Conservation (phyloP, 2,888 invertebrate species). For the Scaptomyza parva region DNA sequence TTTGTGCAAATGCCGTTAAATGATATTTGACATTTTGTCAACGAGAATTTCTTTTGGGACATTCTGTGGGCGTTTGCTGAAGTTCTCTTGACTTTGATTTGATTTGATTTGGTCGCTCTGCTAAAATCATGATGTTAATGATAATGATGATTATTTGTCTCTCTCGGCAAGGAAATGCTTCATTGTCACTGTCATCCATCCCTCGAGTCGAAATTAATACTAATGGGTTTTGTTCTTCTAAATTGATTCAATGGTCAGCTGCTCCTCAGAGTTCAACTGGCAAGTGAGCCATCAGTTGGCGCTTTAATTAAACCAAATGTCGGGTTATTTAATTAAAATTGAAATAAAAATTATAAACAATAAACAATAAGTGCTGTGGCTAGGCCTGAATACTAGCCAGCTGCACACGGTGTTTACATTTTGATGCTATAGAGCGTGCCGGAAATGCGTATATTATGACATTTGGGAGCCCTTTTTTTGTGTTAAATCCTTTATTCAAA, state of each 20-base stretch:
- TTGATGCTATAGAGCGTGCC: conserved; percentile 5
- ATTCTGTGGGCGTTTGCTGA: conserved; percentile 28
- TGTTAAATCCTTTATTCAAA: neutral
- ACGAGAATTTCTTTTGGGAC: conserved; percentile 17
- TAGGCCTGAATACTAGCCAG: conserved; percentile 24
- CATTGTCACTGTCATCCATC: conserved; percentile 38
- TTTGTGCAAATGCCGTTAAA: conserved; percentile 75
- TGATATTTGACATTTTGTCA: conserved; percentile 76
- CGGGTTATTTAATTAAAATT: conserved; percentile 75
- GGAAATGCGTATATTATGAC: conserved; percentile 51
- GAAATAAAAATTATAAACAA: conserved; percentile 77
- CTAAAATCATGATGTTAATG: neutral
- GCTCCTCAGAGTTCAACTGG: conserved; percentile 49
- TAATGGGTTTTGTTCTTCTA: conserved; percentile 42
- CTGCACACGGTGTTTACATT: conserved; percentile 67
- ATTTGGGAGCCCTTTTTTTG: conserved; percentile 51
- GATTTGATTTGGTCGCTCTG: conserved; percentile 3
- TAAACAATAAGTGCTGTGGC: conserved; percentile 48
- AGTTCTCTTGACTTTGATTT: conserved; percentile 43
- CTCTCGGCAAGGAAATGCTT: conserved; percentile 52
- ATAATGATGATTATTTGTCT: conserved; percentile 18
- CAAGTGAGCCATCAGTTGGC: conserved; percentile 71
- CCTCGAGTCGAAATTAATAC: conserved; percentile 54
- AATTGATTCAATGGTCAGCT: conserved; percentile 4
- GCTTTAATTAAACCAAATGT: conserved; percentile 59